Evolutionary conservation across 2,113 vertebrate genomes (phyloP), one percentile per base, ranked within the genome.

Genomic region (Perca flavescens): DNA sequence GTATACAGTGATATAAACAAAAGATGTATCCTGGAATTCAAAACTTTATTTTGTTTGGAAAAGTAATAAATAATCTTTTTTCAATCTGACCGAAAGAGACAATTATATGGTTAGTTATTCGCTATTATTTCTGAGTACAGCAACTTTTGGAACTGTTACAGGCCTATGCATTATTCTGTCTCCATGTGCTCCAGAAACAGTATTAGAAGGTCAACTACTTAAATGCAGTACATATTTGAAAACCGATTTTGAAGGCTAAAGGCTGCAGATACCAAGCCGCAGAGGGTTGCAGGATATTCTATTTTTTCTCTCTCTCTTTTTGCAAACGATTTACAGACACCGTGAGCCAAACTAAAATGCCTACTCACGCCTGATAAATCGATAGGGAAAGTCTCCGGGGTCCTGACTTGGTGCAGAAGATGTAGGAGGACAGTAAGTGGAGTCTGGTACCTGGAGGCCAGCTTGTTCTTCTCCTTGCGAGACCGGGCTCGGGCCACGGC

Each of bases 381-480:
- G 5, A 72, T 58, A 49, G 16, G 16, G 17, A 60, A 11, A 10
- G 52, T 36, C 53, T 68, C 60, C 2, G 4, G 15, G 28, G 77
- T 47, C 15, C 25, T 11, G 65, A 12, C 74, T 11, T 6, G 0
- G 50, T 10, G 56, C 65, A n/a, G 76, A 36, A 13, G 57, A 49
- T 2, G 71, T 34, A n/a, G 62, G 68, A 69, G 57, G 64, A 22
- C 49, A 13, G 28, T 10, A 34, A 75, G 54, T 54, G 56, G 58
- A 67, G 53, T 1, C 17, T 15, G 31, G 8, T 94, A 95, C 94
- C 94, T 94, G 81, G 94, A 95, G 52, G 94, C 93, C 52, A 95
- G 94, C 84, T 95, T 95, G 88, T 95, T 95, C 85, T 95, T 95
- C 91, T 96, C 95, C 69, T 95, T 96, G 28, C 94, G 92, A 65